These are phyloP conservation scores for Phragmatobia fuliginosa DNA, from an alignment of 2,888 invertebrate species.

Conservation along the genomic window DNA sequence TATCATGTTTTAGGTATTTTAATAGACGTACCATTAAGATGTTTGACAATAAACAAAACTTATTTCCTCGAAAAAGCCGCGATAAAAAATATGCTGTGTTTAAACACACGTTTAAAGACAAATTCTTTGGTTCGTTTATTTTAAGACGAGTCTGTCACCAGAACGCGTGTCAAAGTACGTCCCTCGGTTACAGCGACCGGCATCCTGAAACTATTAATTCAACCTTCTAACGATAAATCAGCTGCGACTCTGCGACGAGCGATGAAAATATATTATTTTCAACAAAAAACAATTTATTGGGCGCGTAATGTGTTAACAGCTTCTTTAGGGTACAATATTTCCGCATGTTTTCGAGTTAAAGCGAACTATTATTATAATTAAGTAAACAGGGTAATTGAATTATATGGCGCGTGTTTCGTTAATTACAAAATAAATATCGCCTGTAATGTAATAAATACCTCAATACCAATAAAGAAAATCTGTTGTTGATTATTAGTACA, in stretches of 20 bases:
- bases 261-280: constrained; percentile 72
- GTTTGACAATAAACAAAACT: too few species aligned
- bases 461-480: background rate
- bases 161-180: constrained; percentile 50
- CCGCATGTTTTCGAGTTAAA: background rate
- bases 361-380: background rate
- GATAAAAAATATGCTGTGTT: constrained; percentile 6
- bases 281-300: constrained; percentile 66
- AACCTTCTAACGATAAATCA: constrained; percentile 67
- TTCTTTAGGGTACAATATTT: constrained; percentile 51
- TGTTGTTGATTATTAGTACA: too few species aligned
- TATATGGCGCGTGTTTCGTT: background rate
- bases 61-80: background rate
- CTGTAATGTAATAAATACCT: background rate
- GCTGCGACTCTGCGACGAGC: constrained; percentile 58
- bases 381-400: background rate
- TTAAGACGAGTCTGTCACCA: constrained; percentile 56
- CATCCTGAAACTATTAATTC: constrained; percentile 77
- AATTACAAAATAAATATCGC: background rate
- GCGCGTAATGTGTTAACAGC: constrained; percentile 63
- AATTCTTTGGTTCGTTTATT: constrained; percentile 58
- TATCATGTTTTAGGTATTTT: background rate
- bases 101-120: constrained; percentile 34
- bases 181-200: constrained; percentile 51
- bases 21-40: too few species aligned